Evolutionary conservation across 2,888 invertebrate species (phyloP).

Genomic region (Cryptus armator): DNA sequence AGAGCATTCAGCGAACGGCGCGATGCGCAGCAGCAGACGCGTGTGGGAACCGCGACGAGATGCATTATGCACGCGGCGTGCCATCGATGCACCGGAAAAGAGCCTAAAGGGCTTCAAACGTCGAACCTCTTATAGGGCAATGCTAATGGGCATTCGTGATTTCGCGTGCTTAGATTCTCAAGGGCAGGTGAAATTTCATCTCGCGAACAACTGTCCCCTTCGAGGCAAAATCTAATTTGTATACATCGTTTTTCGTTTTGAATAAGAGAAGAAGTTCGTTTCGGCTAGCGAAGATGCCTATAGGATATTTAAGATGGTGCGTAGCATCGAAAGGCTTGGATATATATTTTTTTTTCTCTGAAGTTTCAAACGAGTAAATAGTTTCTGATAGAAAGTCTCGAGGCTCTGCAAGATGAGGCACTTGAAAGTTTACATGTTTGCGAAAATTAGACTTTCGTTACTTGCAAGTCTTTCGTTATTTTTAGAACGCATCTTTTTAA

Average conservation of each 20-base stretch:
- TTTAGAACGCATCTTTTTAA: too few relatives aligned
- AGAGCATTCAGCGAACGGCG: background rate
- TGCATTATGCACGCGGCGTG: conserved; percentile 64
- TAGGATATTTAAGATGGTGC: conserved; percentile 1
- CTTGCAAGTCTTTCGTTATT: too few relatives aligned
- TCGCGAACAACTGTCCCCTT: conserved; percentile 77
- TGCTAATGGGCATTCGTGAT: conserved; percentile 80
- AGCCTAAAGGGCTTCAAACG: conserved; percentile 61
- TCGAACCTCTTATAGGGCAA: conserved; percentile 43
- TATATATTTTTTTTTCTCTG: background rate
- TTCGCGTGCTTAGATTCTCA: conserved; percentile 79
- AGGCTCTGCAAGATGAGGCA: too few relatives aligned
- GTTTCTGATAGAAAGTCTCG: too few relatives aligned
- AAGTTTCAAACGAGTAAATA: background rate
- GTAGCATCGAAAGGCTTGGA: conserved; percentile 35
- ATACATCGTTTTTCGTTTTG: conserved; percentile 10
- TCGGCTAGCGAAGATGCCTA: conserved; percentile 4
- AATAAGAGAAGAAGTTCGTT: conserved; percentile 19
- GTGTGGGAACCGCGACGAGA: conserved; percentile 34
- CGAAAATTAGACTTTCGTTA: too few relatives aligned
- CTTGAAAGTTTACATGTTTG: too few relatives aligned
- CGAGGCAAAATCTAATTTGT: conserved; percentile 76
- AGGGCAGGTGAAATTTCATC: conserved; percentile 77
- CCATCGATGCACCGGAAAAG: conserved; percentile 60
- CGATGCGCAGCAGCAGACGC: conserved; percentile 14